phyloP scores from a whole-genome alignment of 2,113 vertebrate species.

The Cephalophus harveyi region DNA sequence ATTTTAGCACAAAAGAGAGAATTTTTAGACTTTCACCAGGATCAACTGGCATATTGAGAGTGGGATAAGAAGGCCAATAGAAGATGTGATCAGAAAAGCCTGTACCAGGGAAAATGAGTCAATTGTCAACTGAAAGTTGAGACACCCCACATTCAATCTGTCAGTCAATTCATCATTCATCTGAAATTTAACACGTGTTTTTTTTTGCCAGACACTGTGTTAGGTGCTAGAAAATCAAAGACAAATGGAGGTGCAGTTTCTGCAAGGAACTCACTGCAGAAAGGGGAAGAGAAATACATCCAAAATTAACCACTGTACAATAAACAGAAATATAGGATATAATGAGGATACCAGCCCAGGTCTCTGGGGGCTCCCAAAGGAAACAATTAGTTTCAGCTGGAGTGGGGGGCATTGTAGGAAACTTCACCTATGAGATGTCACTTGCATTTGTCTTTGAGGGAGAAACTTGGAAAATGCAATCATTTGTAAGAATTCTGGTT shows the following conservation, averaged over 20 bases:
- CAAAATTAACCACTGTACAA: background rate
- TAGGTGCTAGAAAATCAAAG: background rate
- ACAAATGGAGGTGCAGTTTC: background rate
- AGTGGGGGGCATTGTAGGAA: background rate
- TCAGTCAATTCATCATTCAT: background rate
- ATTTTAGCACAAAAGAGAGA: constrained; percentile 23
- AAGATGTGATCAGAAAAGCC: background rate
- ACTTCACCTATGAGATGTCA: background rate
- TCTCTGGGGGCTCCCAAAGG: background rate
- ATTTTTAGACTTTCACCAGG: background rate
- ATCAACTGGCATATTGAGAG: background rate
- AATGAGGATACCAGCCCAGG: background rate
- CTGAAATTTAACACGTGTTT: background rate
- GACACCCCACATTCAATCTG: background rate
- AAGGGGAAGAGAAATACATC: background rate
- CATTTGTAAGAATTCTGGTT: background rate
- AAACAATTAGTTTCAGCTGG: background rate
- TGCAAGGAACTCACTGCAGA: background rate
- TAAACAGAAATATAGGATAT: background rate
- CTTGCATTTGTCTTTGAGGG: background rate
- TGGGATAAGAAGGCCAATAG: background rate
- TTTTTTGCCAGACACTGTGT: background rate
- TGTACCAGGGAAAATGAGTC: background rate
- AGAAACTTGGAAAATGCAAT: background rate
- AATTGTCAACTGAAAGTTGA: background rate